Base-by-base conservation (phyloP, 2,888 invertebrate genomes). In the Oscheius sp. region DNA sequence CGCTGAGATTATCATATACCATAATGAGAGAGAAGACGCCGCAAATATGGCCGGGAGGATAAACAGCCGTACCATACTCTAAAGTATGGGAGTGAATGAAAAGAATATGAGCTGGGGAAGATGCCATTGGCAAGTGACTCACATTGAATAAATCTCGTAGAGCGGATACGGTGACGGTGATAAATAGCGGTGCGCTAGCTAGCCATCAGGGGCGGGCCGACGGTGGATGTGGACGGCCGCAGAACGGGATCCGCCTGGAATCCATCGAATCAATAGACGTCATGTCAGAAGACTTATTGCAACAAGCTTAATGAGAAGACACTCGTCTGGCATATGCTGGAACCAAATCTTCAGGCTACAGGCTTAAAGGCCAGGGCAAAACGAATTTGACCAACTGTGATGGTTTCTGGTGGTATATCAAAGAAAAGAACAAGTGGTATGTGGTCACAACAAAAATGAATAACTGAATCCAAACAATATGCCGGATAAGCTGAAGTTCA, bases 1-100 rank as follows among this genome's bases (percentile, higher is more conserved):
- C 42, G 88, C 88, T 55, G 84, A 83, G 71, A 78, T 82, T 48
- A 88, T 83, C 84, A 88, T 82, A 63, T 84, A 79, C 87, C 87
- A 88, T 73, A 88, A 71, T 9, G 85, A 81, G 59, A 87, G 73
- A 4, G 88, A 85, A 7, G 88, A 83, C 29, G 79, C 72, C 59
- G 80, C 85, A 73, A 88, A 88, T 42, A 88, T 88, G 65, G 81
- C 84, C 50, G 88, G 88, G 35, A 88, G 81, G 57, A 88, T 85
- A 62, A 88, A 81, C 29, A 88, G 80, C 72, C 87, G 82, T 21
- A 74, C 63, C 70, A 74, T 74, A 42, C 42, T 57, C 55, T 68
- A 13, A 55, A 55, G n/a, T 2, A 29, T 2, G 5, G 42, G 42
- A 42, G 21, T n/a, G 21, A 9, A 13, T n/a, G 33, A n/a, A 13